Evolutionary conservation across 2,113 vertebrate species (phyloP), one percentile per base, ranked within the genome.

Genomic region (Hippoglossus stenolepis): DNA sequence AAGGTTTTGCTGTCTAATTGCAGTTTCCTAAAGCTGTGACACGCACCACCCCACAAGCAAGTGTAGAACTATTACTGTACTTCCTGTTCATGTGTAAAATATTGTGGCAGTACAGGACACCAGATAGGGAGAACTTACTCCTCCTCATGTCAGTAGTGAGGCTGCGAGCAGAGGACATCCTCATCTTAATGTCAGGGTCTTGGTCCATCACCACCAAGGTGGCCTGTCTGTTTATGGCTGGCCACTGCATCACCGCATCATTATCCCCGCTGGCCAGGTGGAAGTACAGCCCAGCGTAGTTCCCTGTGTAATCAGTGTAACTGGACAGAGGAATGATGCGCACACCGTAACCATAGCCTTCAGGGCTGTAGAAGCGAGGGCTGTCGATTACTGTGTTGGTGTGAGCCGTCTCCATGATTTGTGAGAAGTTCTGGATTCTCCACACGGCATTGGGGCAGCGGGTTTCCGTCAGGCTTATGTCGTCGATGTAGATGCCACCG

Each of bases 261-360:
- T 97, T 96, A n/a, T 96, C 94, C 3, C 96, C 95, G 28, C 96
- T 98, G 91, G 81, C 90, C 84, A 98, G 69, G 84, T 96, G 94
- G 82, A 98, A 97, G 72, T 91, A 73, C 5, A 98, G 17, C 0
- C 95, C 93, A 0, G 74, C 2, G 54, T 96, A 96, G 78, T 72
- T 78, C 1, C 92, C 92, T 0, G 87, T 75, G 67, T 73, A 87
- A 62, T 94, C 93, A 0, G 15, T n/a, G 83, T 92, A 65, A 0
- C 0, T 1, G 0, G 92, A 91, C 7, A 91, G 51, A 0, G 97
- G 97, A 0, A 60, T 0, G 15, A 98, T 12, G 0, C 47, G 89
- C 63, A 97, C 51, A 0, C 96, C 96, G 1, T 95, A 96, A 0
- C 83, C 93, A 0, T 98, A 98, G 8, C 97, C 97, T 77, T 98